These are phyloP conservation scores for Chaenogobius annularis DNA, from an alignment of 2,113 vertebrate genomes.

Conservation along the genomic window DNA sequence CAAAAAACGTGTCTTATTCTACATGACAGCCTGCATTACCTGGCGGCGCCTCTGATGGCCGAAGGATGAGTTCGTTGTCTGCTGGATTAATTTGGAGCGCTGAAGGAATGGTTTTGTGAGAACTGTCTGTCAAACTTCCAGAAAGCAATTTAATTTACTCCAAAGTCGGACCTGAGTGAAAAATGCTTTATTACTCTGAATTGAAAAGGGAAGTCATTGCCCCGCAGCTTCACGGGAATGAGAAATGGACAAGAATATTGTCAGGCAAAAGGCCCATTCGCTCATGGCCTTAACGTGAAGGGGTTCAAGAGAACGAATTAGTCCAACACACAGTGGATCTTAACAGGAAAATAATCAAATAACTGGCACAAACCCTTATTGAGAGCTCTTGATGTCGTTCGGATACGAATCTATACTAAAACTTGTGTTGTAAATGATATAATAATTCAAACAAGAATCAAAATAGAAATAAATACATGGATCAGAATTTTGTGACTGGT, in stretches of 20 bases:
- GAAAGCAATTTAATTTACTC: constrained; percentile 40
- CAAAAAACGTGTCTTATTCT: constrained; percentile 3
- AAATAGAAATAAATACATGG: too few relatives aligned
- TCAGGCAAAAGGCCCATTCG: constrained; percentile 19
- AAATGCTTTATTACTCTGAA: constrained; percentile 41
- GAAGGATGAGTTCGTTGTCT: constrained; percentile 13
- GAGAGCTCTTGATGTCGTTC: too few relatives aligned
- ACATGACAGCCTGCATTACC: constrained; percentile 32
- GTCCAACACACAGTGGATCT: constrained; percentile 13
- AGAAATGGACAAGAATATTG: constrained; percentile 32
- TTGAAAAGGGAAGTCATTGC: constrained; percentile 33
- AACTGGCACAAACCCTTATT: background rate
- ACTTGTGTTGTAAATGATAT: too few relatives aligned
- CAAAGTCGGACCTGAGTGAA: constrained; percentile 36
- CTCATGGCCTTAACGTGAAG: constrained; percentile 38
- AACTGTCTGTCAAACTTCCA: constrained; percentile 42
- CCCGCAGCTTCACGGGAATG: constrained; percentile 41
- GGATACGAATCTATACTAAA: too few relatives aligned
- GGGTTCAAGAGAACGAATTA: constrained; percentile 39
- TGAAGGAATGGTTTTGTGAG: constrained; percentile 25
- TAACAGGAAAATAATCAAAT: background rate
- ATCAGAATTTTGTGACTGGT: too few relatives aligned
- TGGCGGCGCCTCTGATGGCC: constrained; percentile 29
- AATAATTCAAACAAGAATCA: too few relatives aligned
- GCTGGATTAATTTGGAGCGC: constrained; percentile 22